Percentiles rank a stretch among this genome's conserved stretches.
Conservation (phyloP, 2,113 vertebrate genomes). For the Clarias batrachus region DNA sequence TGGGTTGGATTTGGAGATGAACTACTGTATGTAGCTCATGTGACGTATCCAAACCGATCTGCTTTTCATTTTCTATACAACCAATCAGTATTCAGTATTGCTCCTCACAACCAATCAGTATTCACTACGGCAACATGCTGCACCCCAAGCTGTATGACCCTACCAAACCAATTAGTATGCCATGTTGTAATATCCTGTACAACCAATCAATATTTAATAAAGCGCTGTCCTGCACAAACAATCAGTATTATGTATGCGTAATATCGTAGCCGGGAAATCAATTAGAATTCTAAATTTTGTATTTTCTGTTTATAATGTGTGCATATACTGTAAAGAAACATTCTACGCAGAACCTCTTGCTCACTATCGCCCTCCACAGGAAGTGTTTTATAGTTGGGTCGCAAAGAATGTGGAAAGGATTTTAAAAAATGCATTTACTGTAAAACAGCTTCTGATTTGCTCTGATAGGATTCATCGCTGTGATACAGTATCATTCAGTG, state of each 20-base stretch:
- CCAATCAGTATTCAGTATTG: conserved; percentile 12
- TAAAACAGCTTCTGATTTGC: background rate
- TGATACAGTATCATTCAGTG: background rate
- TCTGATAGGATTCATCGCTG: background rate
- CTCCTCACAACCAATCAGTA: conserved; percentile 14
- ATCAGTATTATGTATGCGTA: background rate
- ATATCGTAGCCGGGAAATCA: background rate
- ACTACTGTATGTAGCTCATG: background rate
- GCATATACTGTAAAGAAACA: no score
- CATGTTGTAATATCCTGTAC: background rate
- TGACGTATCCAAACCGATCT: background rate
- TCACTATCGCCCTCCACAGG: background rate
- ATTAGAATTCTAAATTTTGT: background rate
- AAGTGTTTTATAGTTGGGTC: background rate
- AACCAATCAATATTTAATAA: conserved; percentile 6
- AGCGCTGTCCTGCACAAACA: conserved; percentile 1
- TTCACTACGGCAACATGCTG: background rate
- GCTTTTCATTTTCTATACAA: background rate
- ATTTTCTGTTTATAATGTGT: background rate
- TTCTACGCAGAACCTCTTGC: background rate
- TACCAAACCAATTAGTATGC: conserved; percentile 11
- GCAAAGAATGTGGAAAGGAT: background rate
- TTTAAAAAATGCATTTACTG: background rate
- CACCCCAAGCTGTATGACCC: background rate
- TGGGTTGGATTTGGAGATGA: background rate